These are phyloP conservation scores for Theristicus caerulescens DNA, from an alignment of 2,113 vertebrate genomes.

Conservation along the genomic window DNA sequence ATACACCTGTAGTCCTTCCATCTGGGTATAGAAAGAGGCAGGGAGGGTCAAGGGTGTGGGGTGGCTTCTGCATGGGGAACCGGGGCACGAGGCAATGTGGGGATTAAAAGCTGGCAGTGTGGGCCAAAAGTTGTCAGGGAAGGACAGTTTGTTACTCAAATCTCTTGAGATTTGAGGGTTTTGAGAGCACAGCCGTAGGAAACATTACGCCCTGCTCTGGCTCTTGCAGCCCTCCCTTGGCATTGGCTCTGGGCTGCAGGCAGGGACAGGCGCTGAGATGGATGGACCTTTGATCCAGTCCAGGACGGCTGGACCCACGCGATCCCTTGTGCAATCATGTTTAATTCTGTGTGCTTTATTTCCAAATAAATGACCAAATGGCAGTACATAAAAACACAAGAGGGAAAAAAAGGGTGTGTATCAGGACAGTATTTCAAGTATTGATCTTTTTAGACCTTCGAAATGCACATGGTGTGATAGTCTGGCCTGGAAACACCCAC, in stretches of 20 bases:
- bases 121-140: neutral
- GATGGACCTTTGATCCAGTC: neutral
- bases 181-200: neutral
- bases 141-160: neutral
- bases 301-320: rapidly evolving
- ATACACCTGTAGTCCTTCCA: neutral
- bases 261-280: neutral
- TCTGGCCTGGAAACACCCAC: neutral
- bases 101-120: neutral
- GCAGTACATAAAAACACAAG: neutral
- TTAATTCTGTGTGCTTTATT: neutral
- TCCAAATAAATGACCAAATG: neutral
- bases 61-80: neutral
- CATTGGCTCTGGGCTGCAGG: neutral
- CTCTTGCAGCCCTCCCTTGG: neutral
- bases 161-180: neutral
- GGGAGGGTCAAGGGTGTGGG: neutral
- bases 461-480: neutral
- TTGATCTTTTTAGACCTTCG: neutral
- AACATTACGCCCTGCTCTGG: rapidly evolving
- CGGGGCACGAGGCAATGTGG: rapidly evolving
- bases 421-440: neutral
- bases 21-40: neutral
- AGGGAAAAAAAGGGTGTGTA: neutral
- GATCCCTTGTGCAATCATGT: neutral